Base-by-base conservation (phyloP, 1,140 invertebrate species). In the Drosophila santomea region DNA sequence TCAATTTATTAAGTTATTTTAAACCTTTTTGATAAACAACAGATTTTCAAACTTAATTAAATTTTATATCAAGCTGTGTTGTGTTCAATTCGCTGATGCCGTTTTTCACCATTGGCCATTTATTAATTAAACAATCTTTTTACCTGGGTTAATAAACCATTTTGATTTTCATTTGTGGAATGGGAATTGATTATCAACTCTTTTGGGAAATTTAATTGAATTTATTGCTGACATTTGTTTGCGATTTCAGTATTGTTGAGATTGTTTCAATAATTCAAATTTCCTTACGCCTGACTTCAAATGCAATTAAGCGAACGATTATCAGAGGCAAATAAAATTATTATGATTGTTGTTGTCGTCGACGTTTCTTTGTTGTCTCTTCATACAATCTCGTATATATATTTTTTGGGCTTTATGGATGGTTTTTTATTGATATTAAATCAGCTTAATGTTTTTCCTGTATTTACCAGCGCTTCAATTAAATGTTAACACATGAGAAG, bases 141-240 rank as follows among this genome's bases (percentile, higher is more conserved):
- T 20, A 28, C 6, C 32, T 63, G 43, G 50, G 39, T 63, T 63
- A 55, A 63, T 59, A 59, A 59, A 48, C 20, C 64, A 66, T 64
- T 56, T 61, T 43, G 45, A 15, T 23, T 35, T 67, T 43, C 25
- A 14, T 68, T 50, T 10, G 17, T 14, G 23, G 43, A 59, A 79
- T 74, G 50, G 14, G 44, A 59, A 82, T 79, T 64, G 47, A 75
- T 84, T 83, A 84, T 72, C 56, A 51, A 72, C 60, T 75, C 66
- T 72, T 74, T 39, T 80, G 80, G 74, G 80, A 72, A 80, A 56
- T 80, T 84, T 51, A 71, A 80, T 83, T 83, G 52, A 68, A 82
- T 83, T 82, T 83, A 82, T 78, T 61, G 80, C 62, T 51, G 41
- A 62, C 72, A 66, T 66, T 73, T 84, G 44, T 76, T 47, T 64